Percentiles rank a stretch among this genome's conserved stretches.
Evolutionary conservation across 1,140 invertebrate species (phyloP).

Genomic region (Hyposmocoma kahamanoa): DNA sequence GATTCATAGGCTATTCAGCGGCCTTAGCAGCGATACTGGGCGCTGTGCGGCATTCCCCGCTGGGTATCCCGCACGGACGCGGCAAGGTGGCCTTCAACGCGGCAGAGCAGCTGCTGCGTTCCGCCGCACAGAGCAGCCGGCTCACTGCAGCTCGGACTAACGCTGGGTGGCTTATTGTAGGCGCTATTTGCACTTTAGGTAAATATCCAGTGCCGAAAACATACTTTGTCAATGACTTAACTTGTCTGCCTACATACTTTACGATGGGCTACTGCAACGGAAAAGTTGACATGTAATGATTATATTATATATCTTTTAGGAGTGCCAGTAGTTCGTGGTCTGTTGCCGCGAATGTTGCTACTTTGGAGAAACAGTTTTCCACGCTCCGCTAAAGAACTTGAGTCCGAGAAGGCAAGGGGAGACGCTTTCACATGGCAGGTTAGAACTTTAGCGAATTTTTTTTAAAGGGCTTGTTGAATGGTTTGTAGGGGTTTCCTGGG

Average conservation of each 20-base stretch:
- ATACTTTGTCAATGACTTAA: too few species aligned
- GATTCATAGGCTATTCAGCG: slow-evolving; percentile 89
- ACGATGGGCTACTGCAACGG: too few species aligned
- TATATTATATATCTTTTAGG: too few species aligned
- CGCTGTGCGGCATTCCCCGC: slow-evolving; percentile 90
- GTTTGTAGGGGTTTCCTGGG: too few species aligned
- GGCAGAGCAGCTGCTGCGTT: slow-evolving; percentile 96
- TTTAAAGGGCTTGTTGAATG: too few species aligned
- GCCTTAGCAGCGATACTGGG: slow-evolving; percentile 95
- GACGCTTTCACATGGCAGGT: slow-evolving; percentile 99
- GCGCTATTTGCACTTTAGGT: slow-evolving; percentile 97
- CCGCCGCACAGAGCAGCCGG: slow-evolving; percentile 97
- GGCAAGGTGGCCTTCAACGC: slow-evolving; percentile 98
- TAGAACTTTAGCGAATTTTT: background rate
- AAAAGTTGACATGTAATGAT: too few species aligned
- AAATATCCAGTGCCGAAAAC: slow-evolving; percentile 17
- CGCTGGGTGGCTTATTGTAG: slow-evolving; percentile 97
- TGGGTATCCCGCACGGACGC: slow-evolving; percentile 97
- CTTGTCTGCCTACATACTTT: too few species aligned
- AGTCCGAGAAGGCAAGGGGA: slow-evolving; percentile 96
- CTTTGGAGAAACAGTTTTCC: slow-evolving; percentile 99
- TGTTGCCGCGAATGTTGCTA: slow-evolving; percentile 93
- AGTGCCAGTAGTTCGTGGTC: slow-evolving; percentile 89
- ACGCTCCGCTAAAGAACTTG: slow-evolving; percentile 94
- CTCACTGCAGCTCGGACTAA: slow-evolving; percentile 95